A percentile compares a stretch with the other conserved stretches of the same genome.
Conservation (phyloP, 2,797 vertebrate genomes). For the Leucoraja ocellata region DNA sequence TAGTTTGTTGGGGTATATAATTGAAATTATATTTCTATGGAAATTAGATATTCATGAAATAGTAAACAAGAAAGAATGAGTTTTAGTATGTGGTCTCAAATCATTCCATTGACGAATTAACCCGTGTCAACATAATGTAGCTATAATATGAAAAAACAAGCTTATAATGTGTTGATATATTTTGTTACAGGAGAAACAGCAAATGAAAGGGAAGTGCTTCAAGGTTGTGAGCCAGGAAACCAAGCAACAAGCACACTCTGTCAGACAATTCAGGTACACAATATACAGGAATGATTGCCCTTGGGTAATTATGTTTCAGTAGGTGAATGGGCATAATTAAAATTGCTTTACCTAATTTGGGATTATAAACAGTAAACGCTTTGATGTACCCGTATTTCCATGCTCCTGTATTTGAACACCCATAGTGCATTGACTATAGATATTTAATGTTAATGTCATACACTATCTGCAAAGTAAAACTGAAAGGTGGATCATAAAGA, state of each 20-base stretch:
- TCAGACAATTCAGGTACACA: neutral
- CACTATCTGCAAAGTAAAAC: neutral
- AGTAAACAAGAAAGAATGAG: neutral
- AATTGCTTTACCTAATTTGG: neutral
- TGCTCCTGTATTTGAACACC: neutral
- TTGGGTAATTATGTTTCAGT: neutral
- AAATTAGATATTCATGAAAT: neutral
- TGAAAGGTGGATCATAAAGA: neutral
- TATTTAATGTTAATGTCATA: slow-evolving; percentile 22
- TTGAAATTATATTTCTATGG: neutral
- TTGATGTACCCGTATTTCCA: neutral
- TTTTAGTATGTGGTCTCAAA: neutral
- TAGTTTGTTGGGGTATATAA: neutral
- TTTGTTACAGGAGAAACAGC: slow-evolving; percentile 33
- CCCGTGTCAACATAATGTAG: neutral
- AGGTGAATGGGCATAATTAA: neutral
- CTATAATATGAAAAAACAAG: neutral
- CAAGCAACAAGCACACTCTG: neutral
- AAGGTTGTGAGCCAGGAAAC: neutral
- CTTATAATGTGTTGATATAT: neutral
- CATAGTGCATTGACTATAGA: neutral
- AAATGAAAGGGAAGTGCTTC: neutral
- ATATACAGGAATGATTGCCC: neutral
- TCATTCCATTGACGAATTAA: neutral
- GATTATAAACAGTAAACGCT: neutral